A percentile compares a stretch with the other conserved stretches of the same genome.
Evolutionary conservation across 2,888 invertebrate species (phyloP).

Genomic region (Cheilosia vulpina): DNA sequence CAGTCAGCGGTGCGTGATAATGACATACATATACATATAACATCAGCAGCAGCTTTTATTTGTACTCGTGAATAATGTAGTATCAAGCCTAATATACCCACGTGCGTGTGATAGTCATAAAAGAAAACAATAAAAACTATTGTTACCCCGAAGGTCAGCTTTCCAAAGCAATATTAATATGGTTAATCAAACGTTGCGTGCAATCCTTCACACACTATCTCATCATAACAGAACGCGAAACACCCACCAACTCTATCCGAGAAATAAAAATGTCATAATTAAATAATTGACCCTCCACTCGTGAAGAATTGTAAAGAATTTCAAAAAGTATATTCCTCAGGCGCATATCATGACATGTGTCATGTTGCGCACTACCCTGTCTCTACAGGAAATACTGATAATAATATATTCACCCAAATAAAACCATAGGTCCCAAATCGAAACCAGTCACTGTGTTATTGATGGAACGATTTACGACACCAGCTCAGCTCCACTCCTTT

Average conservation of each 20-base stretch:
- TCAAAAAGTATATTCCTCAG: constrained; percentile 5
- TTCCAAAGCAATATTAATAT: not conserved
- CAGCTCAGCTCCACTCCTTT: not conserved
- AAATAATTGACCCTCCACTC: constrained; percentile 47
- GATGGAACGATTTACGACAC: constrained; percentile 43
- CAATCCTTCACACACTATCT: constrained; percentile 9
- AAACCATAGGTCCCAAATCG: not conserved
- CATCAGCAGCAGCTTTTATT: not conserved
- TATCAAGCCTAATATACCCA: not conserved
- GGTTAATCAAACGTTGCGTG: constrained; percentile 32
- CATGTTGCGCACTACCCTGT: constrained; percentile 24
- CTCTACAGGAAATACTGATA: constrained; percentile 30
- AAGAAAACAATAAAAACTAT: constrained; percentile 22
- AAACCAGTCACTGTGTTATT: constrained; percentile 21
- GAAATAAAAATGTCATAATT: constrained; percentile 12
- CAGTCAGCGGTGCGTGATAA: not conserved
- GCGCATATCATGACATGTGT: constrained; percentile 40
- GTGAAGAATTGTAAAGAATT: constrained; percentile 37
- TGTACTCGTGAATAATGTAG: not conserved
- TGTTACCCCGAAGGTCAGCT: constrained; percentile 33
- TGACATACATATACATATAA: not conserved
- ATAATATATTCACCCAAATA: constrained; percentile 27
- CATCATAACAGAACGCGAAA: constrained; percentile 4
- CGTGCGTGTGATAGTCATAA: constrained; percentile 24
- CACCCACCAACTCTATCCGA: constrained; percentile 6